Evolutionary conservation across 2,888 invertebrate genomes (phyloP), one percentile per base, ranked within the genome.

Genomic region (Ceratothoa steindachneri): DNA sequence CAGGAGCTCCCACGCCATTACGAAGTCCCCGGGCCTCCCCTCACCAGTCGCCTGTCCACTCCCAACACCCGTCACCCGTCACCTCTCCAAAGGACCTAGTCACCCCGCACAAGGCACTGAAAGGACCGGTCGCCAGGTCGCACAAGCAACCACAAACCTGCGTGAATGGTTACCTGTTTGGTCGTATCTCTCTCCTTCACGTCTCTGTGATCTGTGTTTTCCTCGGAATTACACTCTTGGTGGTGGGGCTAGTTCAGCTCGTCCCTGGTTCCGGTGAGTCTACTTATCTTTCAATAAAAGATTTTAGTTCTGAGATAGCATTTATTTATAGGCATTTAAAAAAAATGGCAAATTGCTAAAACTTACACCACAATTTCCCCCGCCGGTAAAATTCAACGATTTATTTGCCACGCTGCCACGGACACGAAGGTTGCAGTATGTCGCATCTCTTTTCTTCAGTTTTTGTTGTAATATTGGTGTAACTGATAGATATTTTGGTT

Each of bases 131-230:
- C 27, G 29, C 41, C 31, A 71, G 64, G 60, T 29, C 75, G 1
- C 60, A 55, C n/a, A 71, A 71, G 29, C 30, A 73, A 22, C 68
- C 74, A 5, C 51, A 77, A 41, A 60, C 73, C 67, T 81, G 80
- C 72, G 88, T 80, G 2, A 80, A 81, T 69, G 81, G 80, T 60
- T 80, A 80, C 67, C 81, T 81, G 22, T 80, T 80, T 75, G 82
- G 81, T 69, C 79, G 80, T 52, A 80, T 81, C 70, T 81, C 81
- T 30, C 79, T 90, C 22, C 87, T 91, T 5, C 90, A 91, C 84
- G 88, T 90, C 75, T 88, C 91, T 78, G 91, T 91, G 79, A 90
- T 91, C 22, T 90, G 90, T 15, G 85, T 91, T 76, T 87, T 91
- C 67, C 86, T 91, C 75, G 91, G 91, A 71, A 89, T 76, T 81